Evolutionary conservation across 2,113 vertebrate genomes (phyloP), one percentile per base, ranked within the genome.

Genomic region (Malaclemys terrapin): DNA sequence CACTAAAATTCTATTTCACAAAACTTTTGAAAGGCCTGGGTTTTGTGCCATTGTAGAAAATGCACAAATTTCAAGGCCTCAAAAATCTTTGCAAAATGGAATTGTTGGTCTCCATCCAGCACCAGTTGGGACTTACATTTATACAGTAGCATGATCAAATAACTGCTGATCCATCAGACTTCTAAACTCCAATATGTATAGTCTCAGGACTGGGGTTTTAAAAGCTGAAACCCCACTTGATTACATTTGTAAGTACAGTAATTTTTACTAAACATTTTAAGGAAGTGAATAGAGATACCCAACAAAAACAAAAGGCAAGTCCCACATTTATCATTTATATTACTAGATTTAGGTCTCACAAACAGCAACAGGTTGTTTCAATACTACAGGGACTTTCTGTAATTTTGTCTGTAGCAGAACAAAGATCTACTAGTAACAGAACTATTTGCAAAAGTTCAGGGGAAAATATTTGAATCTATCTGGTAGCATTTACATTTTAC

Each of bases 391-490:
- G 93, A n/a, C 79, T 89, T 93, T 22, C 78, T 89, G 57, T 88
- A 92, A 94, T 94, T 95, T 93, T 95, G 42, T 54, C 94, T 89
- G 25, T 42, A 89, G 91, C 94, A 94, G 72, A 92, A 89, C 38
- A 81, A 93, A 95, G 79, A 93, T 27, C 20, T 42, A 42, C 72
- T 42, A 38, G 72, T 75, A 75, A 75, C 38, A 75, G 62, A 95
- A 95, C 53, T 65, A 14, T 93, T 96, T 94, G 85, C 53, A 95
- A 91, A 95, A 97, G 85, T 16, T 88, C 89, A 82, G 59, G 27
- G n/a, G 87, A 97, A 94, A 91, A 13, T 81, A 94, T 95, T 90
- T 94, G 80, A 93, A 90, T 84, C 78, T 94, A 89, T 57, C 86
- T 81, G 89, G 89, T 65, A 93, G 82, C 89, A 95, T 95, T 95